phyloP scores from a whole-genome alignment of 2,113 vertebrate species.

The Poecile atricapillus region DNA sequence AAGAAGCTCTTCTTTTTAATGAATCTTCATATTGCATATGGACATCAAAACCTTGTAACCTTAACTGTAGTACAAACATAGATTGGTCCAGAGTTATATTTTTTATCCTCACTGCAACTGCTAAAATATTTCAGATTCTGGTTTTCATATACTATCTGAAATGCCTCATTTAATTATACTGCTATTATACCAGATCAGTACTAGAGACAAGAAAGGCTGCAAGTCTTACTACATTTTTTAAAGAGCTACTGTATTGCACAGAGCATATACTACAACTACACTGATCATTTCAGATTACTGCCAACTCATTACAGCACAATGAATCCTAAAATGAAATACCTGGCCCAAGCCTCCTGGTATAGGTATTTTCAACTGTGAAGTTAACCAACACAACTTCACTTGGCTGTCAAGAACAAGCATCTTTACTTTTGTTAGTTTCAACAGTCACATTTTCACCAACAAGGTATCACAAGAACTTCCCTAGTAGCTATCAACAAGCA shows the following conservation, averaged over 20 bases:
- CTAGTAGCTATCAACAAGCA: neutral
- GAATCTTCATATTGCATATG: neutral
- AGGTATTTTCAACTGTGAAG: neutral
- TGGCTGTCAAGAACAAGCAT: neutral
- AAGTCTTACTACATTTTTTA: neutral
- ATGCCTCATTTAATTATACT: neutral
- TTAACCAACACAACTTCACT: neutral
- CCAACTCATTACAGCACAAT: neutral
- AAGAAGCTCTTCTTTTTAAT: neutral
- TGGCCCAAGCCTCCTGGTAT: neutral
- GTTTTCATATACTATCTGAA: neutral
- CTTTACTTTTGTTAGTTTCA: neutral
- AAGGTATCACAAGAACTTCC: neutral
- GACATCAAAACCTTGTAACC: neutral
- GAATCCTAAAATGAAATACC: neutral
- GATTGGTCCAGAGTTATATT: neutral
- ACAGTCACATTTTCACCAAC: neutral
- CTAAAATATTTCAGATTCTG: neutral
- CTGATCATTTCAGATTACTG: neutral
- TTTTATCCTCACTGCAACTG: neutral
- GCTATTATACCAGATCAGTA: neutral
- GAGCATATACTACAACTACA: neutral
- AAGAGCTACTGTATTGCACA: neutral
- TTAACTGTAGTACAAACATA: neutral
- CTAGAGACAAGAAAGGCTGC: neutral